Evolutionary conservation across 2,797 vertebrate genomes (phyloP).

Genomic region (Galagoides demidoff): DNA sequence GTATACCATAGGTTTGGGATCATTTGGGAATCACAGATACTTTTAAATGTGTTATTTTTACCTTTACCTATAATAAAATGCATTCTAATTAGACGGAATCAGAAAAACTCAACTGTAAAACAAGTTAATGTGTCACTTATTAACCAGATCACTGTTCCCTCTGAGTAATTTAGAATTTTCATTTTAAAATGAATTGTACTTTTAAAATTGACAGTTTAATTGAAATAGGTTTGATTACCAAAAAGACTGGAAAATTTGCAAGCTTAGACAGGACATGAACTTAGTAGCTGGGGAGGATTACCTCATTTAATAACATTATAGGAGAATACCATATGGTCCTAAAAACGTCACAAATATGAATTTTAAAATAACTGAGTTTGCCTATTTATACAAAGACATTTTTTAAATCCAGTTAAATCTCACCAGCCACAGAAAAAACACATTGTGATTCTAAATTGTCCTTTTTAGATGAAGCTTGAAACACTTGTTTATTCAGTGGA

Average conservation of each 20-base stretch:
- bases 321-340: neutral
- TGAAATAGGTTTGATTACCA: slow-evolving; percentile 26
- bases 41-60: slow-evolving; percentile 42
- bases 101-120: slow-evolving; percentile 50
- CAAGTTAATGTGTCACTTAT: slow-evolving; percentile 61
- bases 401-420: slow-evolving; percentile 45
- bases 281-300: neutral
- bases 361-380: neutral
- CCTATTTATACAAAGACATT: slow-evolving; percentile 11
- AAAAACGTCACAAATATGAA: slow-evolving; percentile 8
- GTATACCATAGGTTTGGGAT: neutral
- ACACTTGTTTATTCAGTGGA: neutral
- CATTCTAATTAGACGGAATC: slow-evolving; percentile 44
- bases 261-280: slow-evolving; percentile 10
- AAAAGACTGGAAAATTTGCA: slow-evolving; percentile 12
- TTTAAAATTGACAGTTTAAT: slow-evolving; percentile 34
- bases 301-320: slow-evolving; percentile 19
- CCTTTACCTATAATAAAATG: slow-evolving; percentile 37
- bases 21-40: neutral
- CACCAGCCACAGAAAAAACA: neutral
- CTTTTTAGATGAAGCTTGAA: slow-evolving; percentile 6
- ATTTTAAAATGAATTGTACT: slow-evolving; percentile 39
- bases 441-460: neutral
- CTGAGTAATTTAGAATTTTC: slow-evolving; percentile 43
- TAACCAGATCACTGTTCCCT: slow-evolving; percentile 47